Percentiles rank a stretch among this genome's conserved stretches.
Conservation (phyloP, 2,888 invertebrate species). For the Platypus cylindrus region DNA sequence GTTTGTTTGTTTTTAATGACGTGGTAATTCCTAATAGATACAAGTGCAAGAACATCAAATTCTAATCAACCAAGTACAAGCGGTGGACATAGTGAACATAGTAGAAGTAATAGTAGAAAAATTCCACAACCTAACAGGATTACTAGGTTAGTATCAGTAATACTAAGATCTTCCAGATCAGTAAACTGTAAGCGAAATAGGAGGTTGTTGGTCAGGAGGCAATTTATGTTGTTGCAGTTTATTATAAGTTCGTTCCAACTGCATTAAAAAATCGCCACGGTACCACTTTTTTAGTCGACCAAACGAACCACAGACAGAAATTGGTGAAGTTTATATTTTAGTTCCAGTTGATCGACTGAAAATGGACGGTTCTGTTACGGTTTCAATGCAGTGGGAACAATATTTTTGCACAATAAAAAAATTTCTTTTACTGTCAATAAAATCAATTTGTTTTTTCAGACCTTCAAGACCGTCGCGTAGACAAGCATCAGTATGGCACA, state of each 20-base stretch:
- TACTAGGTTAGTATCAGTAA: slow-evolving; percentile 13
- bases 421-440: too few relatives aligned
- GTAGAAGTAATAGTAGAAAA: slow-evolving; percentile 23
- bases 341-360: too few relatives aligned
- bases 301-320: too few relatives aligned
- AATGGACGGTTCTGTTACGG: too few relatives aligned
- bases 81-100: slow-evolving; percentile 11
- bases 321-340: too few relatives aligned
- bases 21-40: too few relatives aligned
- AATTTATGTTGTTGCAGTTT: slow-evolving; percentile 6
- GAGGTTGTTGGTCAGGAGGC: slow-evolving; percentile 13
- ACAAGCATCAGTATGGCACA: slow-evolving; percentile 24
- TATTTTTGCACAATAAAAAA: slow-evolving; percentile 1
- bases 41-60: slow-evolving; percentile 8
- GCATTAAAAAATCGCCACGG: too few relatives aligned
- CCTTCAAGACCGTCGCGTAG: slow-evolving; percentile 24
- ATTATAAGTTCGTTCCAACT: background rate
- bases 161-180: too few relatives aligned
- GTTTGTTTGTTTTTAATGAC: too few relatives aligned
- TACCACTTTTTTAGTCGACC: too few relatives aligned
- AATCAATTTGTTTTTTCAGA: slow-evolving; percentile 9
- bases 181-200: slow-evolving; percentile 5
- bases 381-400: background rate
- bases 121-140: slow-evolving; percentile 30
- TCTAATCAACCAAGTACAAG: slow-evolving; percentile 9